Percentiles rank a stretch among this genome's conserved stretches.
phyloP scores from a whole-genome alignment of 2,113 vertebrate genomes.

The Anhinga anhinga region DNA sequence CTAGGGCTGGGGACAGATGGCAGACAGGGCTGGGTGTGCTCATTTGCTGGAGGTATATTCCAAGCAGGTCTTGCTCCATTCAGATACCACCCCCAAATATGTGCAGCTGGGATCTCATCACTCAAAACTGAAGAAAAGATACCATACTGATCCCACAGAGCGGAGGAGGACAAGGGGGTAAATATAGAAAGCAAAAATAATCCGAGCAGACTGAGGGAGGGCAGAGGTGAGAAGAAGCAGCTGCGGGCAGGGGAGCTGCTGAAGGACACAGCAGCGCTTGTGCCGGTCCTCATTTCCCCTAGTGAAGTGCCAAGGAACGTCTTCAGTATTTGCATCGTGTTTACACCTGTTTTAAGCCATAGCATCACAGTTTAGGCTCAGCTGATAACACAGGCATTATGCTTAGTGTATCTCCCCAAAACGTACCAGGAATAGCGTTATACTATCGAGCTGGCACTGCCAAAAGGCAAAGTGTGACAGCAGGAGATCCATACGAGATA shows the following conservation, averaged over 20 bases:
- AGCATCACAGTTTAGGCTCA: neutral
- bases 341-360: neutral
- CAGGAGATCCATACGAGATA: neutral
- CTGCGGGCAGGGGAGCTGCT: neutral
- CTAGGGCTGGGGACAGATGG: neutral
- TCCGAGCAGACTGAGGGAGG: neutral
- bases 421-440: fast-evolving
- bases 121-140: fast-evolving
- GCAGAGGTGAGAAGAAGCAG: neutral
- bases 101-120: neutral
- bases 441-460: neutral
- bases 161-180: neutral
- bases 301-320: fast-evolving
- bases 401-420: neutral
- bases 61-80: neutral
- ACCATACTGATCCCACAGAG: fast-evolving
- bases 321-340: fast-evolving
- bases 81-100: fast-evolving
- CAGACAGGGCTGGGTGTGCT: neutral
- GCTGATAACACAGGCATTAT: fast-evolving
- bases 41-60: neutral
- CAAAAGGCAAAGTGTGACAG: neutral
- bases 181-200: neutral
- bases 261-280: neutral
- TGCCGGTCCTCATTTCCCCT: fast-evolving